Base-by-base conservation (phyloP, 1,140 invertebrate genomes). In the Drosophila kikkawai region DNA sequence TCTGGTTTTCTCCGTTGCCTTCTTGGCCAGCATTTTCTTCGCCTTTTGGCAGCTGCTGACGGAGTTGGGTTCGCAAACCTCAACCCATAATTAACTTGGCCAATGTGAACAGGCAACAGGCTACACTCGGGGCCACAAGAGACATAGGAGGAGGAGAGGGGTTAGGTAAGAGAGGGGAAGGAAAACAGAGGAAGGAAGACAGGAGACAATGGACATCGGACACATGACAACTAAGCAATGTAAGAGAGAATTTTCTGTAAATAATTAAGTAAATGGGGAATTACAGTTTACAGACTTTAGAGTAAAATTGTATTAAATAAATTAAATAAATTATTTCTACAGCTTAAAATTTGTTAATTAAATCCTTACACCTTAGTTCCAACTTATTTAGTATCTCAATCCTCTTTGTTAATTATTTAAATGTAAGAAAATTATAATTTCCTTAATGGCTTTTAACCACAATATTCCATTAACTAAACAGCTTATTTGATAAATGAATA, bases 21-120 rank as follows among this genome's bases (percentile, higher is more conserved):
- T 22, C 59, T 44, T 22, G 53, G 34, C 36, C 64, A 67, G 45
- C 76, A 53, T 60, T 74, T 78, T 66, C 81, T 61, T 64, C 45
- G 51, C 61, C 59, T 69, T 53, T 36, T 50, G 47, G 70, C 75
- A 63, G 57, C 82, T 58, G 77, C 80, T 56, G 76, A 71, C 64
- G 65, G 74, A 57, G 64, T 44, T 79, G 82, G 69, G 87, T 91
- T 91, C 85, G 87, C 68, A 91, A 91, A 91, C 86, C 87, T 91
- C 87, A 91, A 81, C 87, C 86, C 77, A 91, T 91, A 91, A 91
- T 91, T 91, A 91, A 91, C 87, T 82, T 90, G 73, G 66, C 79
- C 82, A 77, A 80, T 56, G 70, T 61, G 67, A 63, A 59, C 79
- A 87, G 83, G 82, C 82, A 79, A 82, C 83, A 87, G 57, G 57